Evolutionary conservation across 2,888 invertebrate species (phyloP).

Genomic region (Axea sp.): DNA sequence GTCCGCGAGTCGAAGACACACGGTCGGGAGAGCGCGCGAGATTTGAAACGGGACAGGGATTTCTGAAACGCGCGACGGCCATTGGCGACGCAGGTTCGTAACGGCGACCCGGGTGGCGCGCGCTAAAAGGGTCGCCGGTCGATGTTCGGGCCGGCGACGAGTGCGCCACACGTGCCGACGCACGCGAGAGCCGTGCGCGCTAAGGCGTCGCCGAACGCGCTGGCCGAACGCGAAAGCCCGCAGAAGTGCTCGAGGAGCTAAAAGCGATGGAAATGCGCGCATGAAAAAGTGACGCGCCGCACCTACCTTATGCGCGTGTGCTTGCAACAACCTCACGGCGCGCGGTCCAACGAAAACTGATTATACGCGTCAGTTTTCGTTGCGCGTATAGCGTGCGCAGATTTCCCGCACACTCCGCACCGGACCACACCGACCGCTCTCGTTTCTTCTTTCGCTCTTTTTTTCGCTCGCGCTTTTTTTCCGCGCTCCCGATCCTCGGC

Average conservation of each 20-base stretch:
- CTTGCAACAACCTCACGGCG: background rate
- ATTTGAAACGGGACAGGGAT: background rate
- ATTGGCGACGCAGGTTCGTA: constrained; percentile 5
- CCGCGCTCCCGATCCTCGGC: too few species aligned
- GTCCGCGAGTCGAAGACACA: too few species aligned
- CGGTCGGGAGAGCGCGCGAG: background rate
- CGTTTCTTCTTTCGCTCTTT: constrained; percentile 1
- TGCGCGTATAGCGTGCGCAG: constrained; percentile 40
- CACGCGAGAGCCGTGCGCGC: background rate
- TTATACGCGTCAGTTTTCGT: constrained; percentile 32
- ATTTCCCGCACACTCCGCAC: constrained; percentile 14
- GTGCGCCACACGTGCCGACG: constrained; percentile 6
- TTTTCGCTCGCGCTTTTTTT: background rate
- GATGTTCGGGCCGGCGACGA: constrained; percentile 4
- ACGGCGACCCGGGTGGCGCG: constrained; percentile 2
- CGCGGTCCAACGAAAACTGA: constrained; percentile 19
- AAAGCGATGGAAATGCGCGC: background rate
- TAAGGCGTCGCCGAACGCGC: background rate
- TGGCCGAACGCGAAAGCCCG: background rate
- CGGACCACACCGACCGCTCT: constrained; percentile 10
- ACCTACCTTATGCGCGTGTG: constrained; percentile 3
- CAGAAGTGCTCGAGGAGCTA: background rate
- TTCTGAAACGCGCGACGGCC: background rate
- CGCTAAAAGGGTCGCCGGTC: constrained; percentile 2
- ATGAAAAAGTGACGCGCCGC: background rate